phyloP scores from a whole-genome alignment of 1,140 invertebrate genomes.

The Lerema accius region DNA sequence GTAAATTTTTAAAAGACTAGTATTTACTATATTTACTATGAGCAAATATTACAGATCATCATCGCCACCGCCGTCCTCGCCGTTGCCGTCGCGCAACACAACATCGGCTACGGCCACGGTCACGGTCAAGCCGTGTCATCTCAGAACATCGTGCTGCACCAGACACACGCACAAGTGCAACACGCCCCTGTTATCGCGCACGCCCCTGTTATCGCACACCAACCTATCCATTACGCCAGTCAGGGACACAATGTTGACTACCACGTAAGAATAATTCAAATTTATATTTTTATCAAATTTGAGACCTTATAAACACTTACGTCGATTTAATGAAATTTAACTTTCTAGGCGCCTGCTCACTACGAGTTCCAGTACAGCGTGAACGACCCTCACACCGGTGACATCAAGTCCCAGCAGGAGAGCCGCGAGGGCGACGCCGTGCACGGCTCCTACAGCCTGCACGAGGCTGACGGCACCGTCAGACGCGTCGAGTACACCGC shows the following conservation, averaged over 20 bases:
- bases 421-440: constrained; percentile 81
- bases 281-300: too few species aligned
- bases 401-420: too few species aligned
- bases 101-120: constrained; percentile 29
- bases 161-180: constrained; percentile 28
- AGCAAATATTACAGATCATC: background rate
- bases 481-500: constrained; percentile 81
- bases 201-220: constrained; percentile 27
- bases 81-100: constrained; percentile 31
- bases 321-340: too few species aligned
- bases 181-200: constrained; percentile 10
- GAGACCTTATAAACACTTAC: too few species aligned
- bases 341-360: too few species aligned
- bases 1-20: too few species aligned
- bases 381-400: too few species aligned
- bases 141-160: constrained; percentile 29
- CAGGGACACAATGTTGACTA: too few species aligned
- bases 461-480: constrained; percentile 83
- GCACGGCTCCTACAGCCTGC: constrained; percentile 81
- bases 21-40: too few species aligned
- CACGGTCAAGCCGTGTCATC: constrained; percentile 26
- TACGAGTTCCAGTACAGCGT: too few species aligned
- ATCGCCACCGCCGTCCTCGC: constrained; percentile 9
- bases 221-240: too few species aligned
- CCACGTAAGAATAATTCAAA: too few species aligned